Base-by-base conservation (phyloP, 2,888 invertebrate genomes). In the Notodonta ziczac region DNA sequence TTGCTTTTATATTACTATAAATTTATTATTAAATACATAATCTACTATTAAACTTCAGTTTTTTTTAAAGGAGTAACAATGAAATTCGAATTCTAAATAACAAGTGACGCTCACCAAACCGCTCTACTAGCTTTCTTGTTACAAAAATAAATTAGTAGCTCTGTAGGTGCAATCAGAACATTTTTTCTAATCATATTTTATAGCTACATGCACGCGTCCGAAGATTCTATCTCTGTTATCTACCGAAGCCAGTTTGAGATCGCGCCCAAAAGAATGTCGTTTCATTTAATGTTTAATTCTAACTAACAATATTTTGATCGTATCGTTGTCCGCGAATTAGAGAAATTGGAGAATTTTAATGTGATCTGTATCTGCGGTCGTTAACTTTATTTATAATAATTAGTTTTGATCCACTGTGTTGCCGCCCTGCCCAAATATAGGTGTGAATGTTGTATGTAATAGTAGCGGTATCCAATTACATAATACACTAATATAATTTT, bases 271-370 rank as follows among this genome's bases (percentile, higher is more conserved):
- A 73, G 74, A 83, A 82, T 78, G 76, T 78, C 74, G 78, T 75
- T 75, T 73, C 59, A 81, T 77, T 24, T 72, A 70, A 64, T 73
- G 61, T 73, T 76, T 75, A 74, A 76, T 76, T 77, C 70, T 60
- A 68, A 73, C 78, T 67, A 75, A 72, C 67, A 81, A 77, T 73
- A 70, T 63, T 67, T 57, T 74, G 81, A 82, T 82, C 68, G 72
- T 77, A 84, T 83, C 77, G 67, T 70, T 73, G 68, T 76, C 72
- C 66, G 80, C 78, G 74, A 84, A 85, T 82, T 72, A 81, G 70
- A 77, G 65, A 78, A 81, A 78, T 76, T 74, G 73, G 71, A 70
- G 58, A 73, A 74, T 76, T 71, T 69, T 70, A 70, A 69, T 80
- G 74, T 69, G 76, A 78, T 80, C 65, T 57, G 59, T 76, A 77